Conservation (phyloP, 1,140 invertebrate genomes). For the Lanistes nyassanus region DNA sequence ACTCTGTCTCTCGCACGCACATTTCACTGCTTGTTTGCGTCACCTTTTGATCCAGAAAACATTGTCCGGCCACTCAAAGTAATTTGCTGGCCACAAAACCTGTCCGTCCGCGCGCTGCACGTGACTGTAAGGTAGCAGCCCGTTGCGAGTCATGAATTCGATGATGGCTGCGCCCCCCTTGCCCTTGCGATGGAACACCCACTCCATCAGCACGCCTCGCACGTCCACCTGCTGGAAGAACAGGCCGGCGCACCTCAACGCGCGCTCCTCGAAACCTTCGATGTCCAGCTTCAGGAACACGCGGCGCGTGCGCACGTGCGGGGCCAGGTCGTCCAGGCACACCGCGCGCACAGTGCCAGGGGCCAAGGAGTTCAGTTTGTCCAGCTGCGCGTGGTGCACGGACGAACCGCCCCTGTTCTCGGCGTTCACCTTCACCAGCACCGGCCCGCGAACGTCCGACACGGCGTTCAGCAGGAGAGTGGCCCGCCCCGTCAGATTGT, state of each 20-base stretch:
- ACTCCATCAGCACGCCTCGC: conserved; percentile 57
- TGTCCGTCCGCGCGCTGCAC: background rate
- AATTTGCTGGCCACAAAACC: conserved; percentile 10
- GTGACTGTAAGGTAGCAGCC: conserved; percentile 41
- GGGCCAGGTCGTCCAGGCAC: conserved; percentile 43
- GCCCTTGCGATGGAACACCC: conserved; percentile 33
- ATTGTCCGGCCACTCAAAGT: conserved; percentile 46
- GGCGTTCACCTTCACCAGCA: conserved; percentile 34
- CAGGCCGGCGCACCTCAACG: conserved; percentile 28
- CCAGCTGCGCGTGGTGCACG: conserved; percentile 18
- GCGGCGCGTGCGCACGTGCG: conserved; percentile 23
- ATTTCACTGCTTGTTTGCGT: background rate
- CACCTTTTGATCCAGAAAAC: conserved; percentile 47
- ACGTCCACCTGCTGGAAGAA: conserved; percentile 49
- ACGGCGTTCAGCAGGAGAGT: conserved; percentile 51
- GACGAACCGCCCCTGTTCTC: conserved; percentile 50
- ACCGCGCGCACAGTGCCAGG: conserved; percentile 29
- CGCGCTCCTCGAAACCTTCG: conserved; percentile 50
- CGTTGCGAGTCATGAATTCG: conserved; percentile 36
- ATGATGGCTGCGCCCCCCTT: conserved; percentile 25
- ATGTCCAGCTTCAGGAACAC: conserved; percentile 44
- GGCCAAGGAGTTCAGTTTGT: background rate
- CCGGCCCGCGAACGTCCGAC: conserved; percentile 39
- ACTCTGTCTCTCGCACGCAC: background rate
- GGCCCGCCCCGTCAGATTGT: conserved; percentile 35